These are phyloP conservation scores for Nematostella vectensis DNA, from an alignment of 92 coral and sea anemone species.

Conservation along the genomic window DNA sequence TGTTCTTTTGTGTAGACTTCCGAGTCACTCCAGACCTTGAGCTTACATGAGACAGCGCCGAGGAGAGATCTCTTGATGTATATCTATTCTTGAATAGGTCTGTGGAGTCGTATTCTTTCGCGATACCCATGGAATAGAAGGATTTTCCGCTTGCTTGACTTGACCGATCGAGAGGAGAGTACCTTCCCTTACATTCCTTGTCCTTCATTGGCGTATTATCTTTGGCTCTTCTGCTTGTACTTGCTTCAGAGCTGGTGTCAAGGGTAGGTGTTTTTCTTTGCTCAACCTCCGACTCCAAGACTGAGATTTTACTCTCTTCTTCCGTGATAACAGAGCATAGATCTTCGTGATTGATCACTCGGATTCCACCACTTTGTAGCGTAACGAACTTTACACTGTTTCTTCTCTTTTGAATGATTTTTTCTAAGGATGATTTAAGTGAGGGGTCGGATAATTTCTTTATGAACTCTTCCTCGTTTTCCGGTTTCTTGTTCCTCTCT, in stretches of 20 bases:
- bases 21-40: slow-evolving; percentile 5
- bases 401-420: slow-evolving; percentile 47
- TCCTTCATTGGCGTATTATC: not conserved
- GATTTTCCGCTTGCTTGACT: not conserved
- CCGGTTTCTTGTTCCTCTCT: slow-evolving; percentile 17
- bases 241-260: not conserved
- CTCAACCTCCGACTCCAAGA: not conserved
- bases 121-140: not conserved
- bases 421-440: slow-evolving; percentile 57
- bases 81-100: not conserved
- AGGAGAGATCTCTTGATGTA: slow-evolving; percentile 3
- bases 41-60: slow-evolving; percentile 11
- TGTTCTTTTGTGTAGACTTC: not conserved
- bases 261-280: not conserved
- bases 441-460: slow-evolving; percentile 40
- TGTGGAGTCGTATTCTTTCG: too few species aligned
- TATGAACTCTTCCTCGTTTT: slow-evolving; percentile 45
- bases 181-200: not conserved
- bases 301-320: slow-evolving; percentile 2
- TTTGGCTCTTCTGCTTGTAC: not conserved
- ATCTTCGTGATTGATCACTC: slow-evolving; percentile 13
- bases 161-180: not conserved
- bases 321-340: slow-evolving; percentile 20
- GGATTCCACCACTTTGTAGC: slow-evolving; percentile 18
- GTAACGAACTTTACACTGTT: slow-evolving; percentile 34